Evolutionary conservation across 2,797 vertebrate species (phyloP).

Genomic region (Sebastes nivosus): DNA sequence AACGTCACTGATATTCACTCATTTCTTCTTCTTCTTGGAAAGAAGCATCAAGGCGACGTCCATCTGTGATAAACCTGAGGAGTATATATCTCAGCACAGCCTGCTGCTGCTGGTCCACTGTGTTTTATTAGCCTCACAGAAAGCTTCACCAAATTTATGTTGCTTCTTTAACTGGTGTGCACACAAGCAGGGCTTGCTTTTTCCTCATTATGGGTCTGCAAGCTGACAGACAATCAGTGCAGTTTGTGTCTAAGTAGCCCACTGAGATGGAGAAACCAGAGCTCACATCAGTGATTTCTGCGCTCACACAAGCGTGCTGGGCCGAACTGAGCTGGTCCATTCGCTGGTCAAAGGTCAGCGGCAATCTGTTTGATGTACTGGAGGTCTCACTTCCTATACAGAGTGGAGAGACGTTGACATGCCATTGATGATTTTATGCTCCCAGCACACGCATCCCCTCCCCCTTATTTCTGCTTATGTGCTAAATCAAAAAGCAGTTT

Average conservation of each 20-base stretch:
- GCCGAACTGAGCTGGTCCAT: constrained; percentile 12
- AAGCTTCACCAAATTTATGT: constrained; percentile 49
- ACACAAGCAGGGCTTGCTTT: constrained; percentile 3
- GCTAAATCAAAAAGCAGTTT: constrained; percentile 72
- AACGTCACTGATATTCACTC: constrained; percentile 21
- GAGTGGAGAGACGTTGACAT: constrained; percentile 47
- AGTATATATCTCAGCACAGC: constrained; percentile 34
- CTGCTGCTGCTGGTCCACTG: constrained; percentile 32
- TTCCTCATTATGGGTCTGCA: constrained; percentile 8
- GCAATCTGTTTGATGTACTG: constrained; percentile 67
- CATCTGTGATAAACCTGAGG: constrained; percentile 55
- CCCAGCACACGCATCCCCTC: not conserved
- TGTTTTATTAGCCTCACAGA: constrained; percentile 44
- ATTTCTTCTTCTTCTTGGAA: constrained; percentile 20
- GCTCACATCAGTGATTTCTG: constrained; percentile 10
- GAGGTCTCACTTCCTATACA: constrained; percentile 45
- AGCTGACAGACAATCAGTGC: constrained; percentile 29
- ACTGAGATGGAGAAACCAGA: constrained; percentile 35
- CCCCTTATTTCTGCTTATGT: constrained; percentile 36
- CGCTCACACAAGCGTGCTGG: constrained; percentile 17
- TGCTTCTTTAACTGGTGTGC: constrained; percentile 24
- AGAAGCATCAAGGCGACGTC: constrained; percentile 43
- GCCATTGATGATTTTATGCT: constrained; percentile 64
- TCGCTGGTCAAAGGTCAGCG: constrained; percentile 65
- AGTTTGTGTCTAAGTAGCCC: constrained; percentile 20